A percentile compares a stretch with the other conserved stretches of the same genome.
Conservation (phyloP, 2,888 invertebrate genomes). For the Lomographa bimaculata region DNA sequence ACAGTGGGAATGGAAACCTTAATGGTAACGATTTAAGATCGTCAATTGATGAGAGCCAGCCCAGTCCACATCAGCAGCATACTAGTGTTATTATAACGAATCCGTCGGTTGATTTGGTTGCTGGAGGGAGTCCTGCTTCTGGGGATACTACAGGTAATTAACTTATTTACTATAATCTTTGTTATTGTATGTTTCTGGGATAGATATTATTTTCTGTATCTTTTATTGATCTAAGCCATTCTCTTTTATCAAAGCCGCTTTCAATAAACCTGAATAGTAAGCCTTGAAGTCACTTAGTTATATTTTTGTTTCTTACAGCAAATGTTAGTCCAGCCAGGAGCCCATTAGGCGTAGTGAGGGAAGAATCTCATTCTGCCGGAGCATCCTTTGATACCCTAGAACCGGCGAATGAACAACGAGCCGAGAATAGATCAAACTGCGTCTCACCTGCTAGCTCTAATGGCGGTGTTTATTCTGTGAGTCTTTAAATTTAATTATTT, state of each 20-base stretch:
- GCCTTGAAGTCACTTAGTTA: no score
- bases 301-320: constrained; percentile 42
- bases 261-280: no score
- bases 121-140: constrained; percentile 73
- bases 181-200: no score
- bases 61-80: constrained; percentile 63
- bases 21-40: constrained; percentile 66
- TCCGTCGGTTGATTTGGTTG: constrained; percentile 86
- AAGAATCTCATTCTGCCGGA: constrained; percentile 81
- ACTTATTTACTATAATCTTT: no score
- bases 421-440: constrained; percentile 85
- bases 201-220: no score
- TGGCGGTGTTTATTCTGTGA: constrained; percentile 94
- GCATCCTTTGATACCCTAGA: constrained; percentile 77
- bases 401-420: constrained; percentile 70
- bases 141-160: constrained; percentile 67
- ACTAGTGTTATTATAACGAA: constrained; percentile 89
- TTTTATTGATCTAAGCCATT: no score
- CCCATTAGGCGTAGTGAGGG: constrained; percentile 84
- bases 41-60: constrained; percentile 59
- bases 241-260: no score
- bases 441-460: constrained; percentile 96
- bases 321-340: constrained; percentile 78
- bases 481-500: no score
- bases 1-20: constrained; percentile 66